Base-by-base conservation (phyloP, 2,797 vertebrate species). In the Rhyacichthys aspro region DNA sequence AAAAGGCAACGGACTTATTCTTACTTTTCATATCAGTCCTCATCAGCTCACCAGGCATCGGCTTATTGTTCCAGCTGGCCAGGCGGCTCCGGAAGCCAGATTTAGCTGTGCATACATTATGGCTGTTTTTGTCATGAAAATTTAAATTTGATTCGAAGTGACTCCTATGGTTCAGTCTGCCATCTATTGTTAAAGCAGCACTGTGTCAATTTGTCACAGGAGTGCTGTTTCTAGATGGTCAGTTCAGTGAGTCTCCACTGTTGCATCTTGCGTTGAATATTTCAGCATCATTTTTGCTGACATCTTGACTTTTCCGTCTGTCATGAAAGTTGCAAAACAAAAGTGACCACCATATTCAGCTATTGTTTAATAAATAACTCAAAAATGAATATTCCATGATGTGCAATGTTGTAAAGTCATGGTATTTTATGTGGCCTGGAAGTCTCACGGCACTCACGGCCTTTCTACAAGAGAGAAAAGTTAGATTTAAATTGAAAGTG, bases 81-180 rank as follows among this genome's bases (percentile, higher is more conserved):
- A 3, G 55, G 54, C 44, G 37, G 46, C 39, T 41, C 33, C 18
- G 38, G 15, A n/a, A 44, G 60, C 32, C 18, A 16, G 47, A 68
- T 62, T 49, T 46, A 48, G 38, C 10, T 46, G 14, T 23, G 47
- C 46, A 71, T 19, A 39, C 14, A 61, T 45, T 63, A 59, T 52
- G 53, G 41, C 49, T 60, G 57, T 28, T 63, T 61, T 59, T 48
- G 49, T 54, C 44, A 45, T 63, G 38, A 38, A 43, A 42, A n/a
- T 32, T 44, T 63, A 41, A 61, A 67, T 73, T 72, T 66, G 63
- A 70, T 69, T 47, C 41, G 59, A 48, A 52, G 56, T 15, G 55
- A 58, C 32, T 65, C 32, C 36, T 0, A 5, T 8, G 33, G 32
- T 23, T 54, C 16, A 11, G 41, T 48, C 53, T 55, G 59, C 50